A percentile compares a stretch with the other conserved stretches of the same genome.
Evolutionary conservation across 2,888 invertebrate genomes (phyloP).

Genomic region (Trachelus iudaicus): DNA sequence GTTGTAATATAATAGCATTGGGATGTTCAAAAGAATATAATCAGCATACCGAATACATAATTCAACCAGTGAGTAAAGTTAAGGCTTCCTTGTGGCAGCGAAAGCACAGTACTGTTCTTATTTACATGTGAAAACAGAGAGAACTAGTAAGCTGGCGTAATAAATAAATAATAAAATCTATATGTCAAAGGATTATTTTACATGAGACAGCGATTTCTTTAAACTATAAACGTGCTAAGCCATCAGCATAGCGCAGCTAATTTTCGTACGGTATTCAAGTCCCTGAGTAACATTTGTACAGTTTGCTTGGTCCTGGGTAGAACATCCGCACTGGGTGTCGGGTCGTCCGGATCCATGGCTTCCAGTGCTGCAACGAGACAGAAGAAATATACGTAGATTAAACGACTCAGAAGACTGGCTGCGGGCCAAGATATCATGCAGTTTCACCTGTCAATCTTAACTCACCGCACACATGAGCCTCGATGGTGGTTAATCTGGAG

Average conservation of each 20-base stretch:
- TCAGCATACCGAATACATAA: no score
- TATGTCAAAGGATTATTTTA: no score
- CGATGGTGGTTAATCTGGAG: constrained; percentile 78
- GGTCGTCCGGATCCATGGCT: constrained; percentile 73
- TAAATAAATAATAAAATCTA: no score
- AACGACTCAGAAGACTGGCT: constrained; percentile 2
- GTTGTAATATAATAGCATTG: no score
- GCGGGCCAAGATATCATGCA: neutral
- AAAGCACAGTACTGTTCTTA: no score
- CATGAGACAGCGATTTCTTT: no score
- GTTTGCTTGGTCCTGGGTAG: constrained; percentile 79
- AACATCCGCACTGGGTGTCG: constrained; percentile 70
- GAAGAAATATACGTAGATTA: constrained; percentile 18
- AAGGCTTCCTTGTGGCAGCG: no score
- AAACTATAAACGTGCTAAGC: neutral
- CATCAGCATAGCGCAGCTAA: constrained; percentile 69
- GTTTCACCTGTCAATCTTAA: constrained; percentile 24
- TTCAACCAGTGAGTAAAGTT: no score
- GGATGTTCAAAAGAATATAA: no score
- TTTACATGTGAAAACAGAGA: no score
- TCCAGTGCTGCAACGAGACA: constrained; percentile 67
- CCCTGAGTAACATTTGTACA: constrained; percentile 78
- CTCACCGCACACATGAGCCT: constrained; percentile 78
- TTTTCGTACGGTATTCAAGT: constrained; percentile 77
- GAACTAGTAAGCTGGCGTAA: no score